phyloP scores from a whole-genome alignment of 2,888 invertebrate species.

The Poecilus cupreus region DNA sequence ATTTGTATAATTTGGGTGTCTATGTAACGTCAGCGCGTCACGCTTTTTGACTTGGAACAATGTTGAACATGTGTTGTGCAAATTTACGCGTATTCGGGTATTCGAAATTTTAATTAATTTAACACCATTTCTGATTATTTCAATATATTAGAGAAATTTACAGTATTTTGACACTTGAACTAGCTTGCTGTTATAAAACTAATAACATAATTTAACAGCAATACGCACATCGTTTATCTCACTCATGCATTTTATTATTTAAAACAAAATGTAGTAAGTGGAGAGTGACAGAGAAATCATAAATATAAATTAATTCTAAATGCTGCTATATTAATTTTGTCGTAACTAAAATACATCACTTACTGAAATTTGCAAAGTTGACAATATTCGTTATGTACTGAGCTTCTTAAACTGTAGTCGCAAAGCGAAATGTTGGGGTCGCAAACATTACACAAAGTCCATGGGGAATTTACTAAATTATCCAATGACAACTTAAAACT shows the following conservation, averaged over 20 bases:
- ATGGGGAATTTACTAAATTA: no score
- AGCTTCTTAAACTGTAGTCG: no score
- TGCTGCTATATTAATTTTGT: neutral
- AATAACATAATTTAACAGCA: neutral
- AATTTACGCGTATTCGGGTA: neutral
- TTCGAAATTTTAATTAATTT: neutral
- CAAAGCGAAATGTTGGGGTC: no score
- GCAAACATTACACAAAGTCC: no score
- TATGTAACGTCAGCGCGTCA: neutral
- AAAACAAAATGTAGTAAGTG: constrained; percentile 4
- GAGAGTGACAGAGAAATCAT: neutral
- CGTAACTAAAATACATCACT: no score
- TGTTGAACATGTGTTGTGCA: constrained; percentile 1
- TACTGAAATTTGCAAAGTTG: no score
- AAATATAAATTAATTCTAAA: constrained; percentile 18
- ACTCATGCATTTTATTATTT: neutral
- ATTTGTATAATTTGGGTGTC: constrained; percentile 11
- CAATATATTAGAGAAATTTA: neutral
- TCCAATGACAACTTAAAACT: no score
- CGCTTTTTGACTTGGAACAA: constrained; percentile 36
- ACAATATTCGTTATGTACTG: no score
- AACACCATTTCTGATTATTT: neutral
- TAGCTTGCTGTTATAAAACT: neutral
- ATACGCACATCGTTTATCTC: neutral
- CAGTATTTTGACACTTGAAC: neutral